Evolutionary conservation across 1,140 invertebrate genomes (phyloP).

Genomic region (Heliconius melpomene): DNA sequence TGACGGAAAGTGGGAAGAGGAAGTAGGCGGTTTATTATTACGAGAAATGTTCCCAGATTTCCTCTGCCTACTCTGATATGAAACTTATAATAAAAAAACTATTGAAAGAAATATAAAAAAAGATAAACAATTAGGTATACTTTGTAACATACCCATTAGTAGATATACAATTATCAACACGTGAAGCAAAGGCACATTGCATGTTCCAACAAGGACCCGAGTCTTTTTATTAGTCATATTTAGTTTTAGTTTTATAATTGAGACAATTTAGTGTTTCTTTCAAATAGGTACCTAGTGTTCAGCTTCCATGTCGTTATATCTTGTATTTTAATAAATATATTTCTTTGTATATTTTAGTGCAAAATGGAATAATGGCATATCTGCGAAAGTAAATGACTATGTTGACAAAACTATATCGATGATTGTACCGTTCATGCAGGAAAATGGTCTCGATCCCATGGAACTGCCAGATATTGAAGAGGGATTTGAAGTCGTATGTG

Average conservation of each 20-base stretch:
- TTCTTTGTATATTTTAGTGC: constrained; percentile 40
- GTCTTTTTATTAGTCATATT: no score
- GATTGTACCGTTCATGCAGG: constrained; percentile 62
- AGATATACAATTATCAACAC: background rate
- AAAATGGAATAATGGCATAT: constrained; percentile 52
- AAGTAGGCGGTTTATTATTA: no score
- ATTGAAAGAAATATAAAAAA: no score
- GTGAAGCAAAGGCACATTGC: background rate
- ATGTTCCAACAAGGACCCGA: background rate
- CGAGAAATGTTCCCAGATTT: no score
- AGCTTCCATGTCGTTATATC: no score
- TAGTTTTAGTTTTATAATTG: no score
- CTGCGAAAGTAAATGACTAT: constrained; percentile 74
- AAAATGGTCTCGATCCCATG: constrained; percentile 75
- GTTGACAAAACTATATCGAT: constrained; percentile 68
- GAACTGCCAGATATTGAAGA: constrained; percentile 70
- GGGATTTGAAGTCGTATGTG: constrained; percentile 79
- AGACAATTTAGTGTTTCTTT: background rate
- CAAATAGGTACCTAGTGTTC: background rate
- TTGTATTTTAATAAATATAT: background rate
- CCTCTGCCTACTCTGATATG: no score
- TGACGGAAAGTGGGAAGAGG: no score
- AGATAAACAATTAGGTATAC: no score
- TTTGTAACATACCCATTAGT: no score
- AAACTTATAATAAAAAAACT: no score